Base-by-base conservation (phyloP, 2,113 vertebrate species). In the Gambusia affinis region DNA sequence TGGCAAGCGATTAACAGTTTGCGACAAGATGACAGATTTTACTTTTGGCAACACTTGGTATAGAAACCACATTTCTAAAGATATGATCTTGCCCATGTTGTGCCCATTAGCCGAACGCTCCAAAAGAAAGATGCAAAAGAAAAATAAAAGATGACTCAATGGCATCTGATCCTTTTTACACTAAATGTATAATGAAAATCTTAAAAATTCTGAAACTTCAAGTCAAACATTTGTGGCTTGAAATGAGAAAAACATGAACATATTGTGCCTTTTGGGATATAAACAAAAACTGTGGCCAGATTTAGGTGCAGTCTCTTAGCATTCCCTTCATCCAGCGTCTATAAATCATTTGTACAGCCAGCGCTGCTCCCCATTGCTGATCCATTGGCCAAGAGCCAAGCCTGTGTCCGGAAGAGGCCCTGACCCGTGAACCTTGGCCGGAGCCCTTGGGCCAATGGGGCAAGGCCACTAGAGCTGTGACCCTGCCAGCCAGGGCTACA, bases 401-500 rank as follows among this genome's bases (percentile, higher is more conserved):
- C 95, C 94, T 94, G 93, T 94, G 94, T 94, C 82, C 87, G 91
- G 91, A 94, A 93, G 93, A 93, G 10, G 47, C 89, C 83, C 91
- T 97, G 97, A 98, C 96, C 97, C 96, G 93, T 97, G 88, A 92
- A 87, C 96, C 96, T 91, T 90, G 87, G 89, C 91, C 83, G 24
- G 91, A 93, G 90, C 85, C 91, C 88, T 85, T 60, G 0, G 83
- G 93, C 96, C 95, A 96, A 95, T 94, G 88, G 94, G 92, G 91
- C 71, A 84, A 93, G 90, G 80, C 91, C 91, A 88, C 91, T 91
- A 91, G 90, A 67, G 88, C 89, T 78, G 80, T 80, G 92, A 91
- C 93, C 94, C 93, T 54, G 72, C 94, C 94, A 94, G 93, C 95
- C 92, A 91, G 86, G 93, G 95, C 96, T 96, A 97, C 97, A 97